phyloP scores from a whole-genome alignment of 1,140 invertebrate species.

The Druon quercuslanigerum region DNA sequence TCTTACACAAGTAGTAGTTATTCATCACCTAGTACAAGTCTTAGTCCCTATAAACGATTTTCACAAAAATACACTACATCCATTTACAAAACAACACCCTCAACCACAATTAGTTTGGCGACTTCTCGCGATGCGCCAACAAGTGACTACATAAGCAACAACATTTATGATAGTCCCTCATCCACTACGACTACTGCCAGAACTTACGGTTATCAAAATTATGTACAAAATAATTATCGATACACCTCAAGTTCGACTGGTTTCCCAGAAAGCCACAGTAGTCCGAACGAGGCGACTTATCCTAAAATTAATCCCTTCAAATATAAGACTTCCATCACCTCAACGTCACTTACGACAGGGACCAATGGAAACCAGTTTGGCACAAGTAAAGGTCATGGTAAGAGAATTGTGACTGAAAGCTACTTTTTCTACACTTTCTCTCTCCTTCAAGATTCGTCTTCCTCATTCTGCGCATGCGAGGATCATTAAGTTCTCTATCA shows the following conservation, averaged over 20 bases:
- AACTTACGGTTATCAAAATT: conserved; percentile 59
- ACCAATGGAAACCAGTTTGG: conserved; percentile 62
- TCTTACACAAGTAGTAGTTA: conserved; percentile 41
- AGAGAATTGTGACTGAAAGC: conserved; percentile 61
- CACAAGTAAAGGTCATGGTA: conserved; percentile 67
- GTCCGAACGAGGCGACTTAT: conserved; percentile 66
- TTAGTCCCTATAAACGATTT: conserved; percentile 18
- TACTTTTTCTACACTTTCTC: conserved; percentile 42
- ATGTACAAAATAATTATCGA: conserved; percentile 52
- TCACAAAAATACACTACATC: conserved; percentile 34
- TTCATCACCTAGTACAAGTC: conserved; percentile 33
- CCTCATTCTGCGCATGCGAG: not conserved
- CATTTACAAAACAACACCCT: conserved; percentile 47
- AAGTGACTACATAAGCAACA: conserved; percentile 42
- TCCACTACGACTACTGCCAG: conserved; percentile 59
- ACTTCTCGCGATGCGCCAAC: conserved; percentile 46
- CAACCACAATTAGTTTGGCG: conserved; percentile 63
- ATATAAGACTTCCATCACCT: conserved; percentile 62
- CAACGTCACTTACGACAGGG: conserved; percentile 59
- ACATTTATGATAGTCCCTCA: conserved; percentile 42
- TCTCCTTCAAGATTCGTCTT: conserved; percentile 12
- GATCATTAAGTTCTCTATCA: conserved; percentile 1
- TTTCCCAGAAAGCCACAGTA: conserved; percentile 58
- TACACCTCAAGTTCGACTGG: conserved; percentile 50
- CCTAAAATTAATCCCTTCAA: conserved; percentile 68